Conservation (phyloP, 2,888 invertebrate species). For the Troglohyphantes excavatus region DNA sequence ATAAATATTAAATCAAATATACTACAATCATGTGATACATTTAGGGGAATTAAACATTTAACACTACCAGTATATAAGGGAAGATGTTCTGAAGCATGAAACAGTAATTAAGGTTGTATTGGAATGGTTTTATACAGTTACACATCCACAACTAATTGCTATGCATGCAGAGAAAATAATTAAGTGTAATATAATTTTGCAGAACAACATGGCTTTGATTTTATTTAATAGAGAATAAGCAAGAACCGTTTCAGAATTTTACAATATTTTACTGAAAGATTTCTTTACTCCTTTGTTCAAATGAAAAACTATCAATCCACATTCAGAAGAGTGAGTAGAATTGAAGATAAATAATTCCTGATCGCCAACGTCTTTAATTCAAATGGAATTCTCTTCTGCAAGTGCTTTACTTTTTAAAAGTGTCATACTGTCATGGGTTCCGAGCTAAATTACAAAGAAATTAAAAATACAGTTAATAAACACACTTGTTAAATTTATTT, state of each 20-base stretch:
- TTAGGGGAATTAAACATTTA: not conserved
- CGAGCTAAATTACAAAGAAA: slow-evolving; percentile 31
- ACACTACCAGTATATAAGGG: not conserved
- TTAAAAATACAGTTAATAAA: too few species aligned
- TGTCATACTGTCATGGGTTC: slow-evolving; percentile 76
- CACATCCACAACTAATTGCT: slow-evolving; percentile 17
- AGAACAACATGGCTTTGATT: slow-evolving; percentile 4
- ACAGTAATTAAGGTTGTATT: not conserved
- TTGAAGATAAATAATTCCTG: not conserved
- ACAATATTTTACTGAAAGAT: not conserved
- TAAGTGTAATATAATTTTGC: slow-evolving; percentile 12
- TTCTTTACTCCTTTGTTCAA: slow-evolving; percentile 4
- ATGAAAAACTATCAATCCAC: slow-evolving; percentile 18
- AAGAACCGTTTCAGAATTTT: not conserved
- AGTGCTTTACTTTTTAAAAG: slow-evolving; percentile 38
- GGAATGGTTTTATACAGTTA: slow-evolving; percentile 3
- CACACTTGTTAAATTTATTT: too few species aligned
- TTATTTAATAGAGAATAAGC: slow-evolving; percentile 3
- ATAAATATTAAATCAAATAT: too few species aligned
- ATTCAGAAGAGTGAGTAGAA: not conserved
- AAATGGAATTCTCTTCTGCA: not conserved
- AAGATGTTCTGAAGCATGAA: not conserved
- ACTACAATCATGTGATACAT: too few species aligned
- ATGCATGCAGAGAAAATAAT: slow-evolving; percentile 46
- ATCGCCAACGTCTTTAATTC: not conserved